Evolutionary conservation across 1,140 invertebrate genomes (phyloP).

Genomic region (Nylanderia fulva): DNA sequence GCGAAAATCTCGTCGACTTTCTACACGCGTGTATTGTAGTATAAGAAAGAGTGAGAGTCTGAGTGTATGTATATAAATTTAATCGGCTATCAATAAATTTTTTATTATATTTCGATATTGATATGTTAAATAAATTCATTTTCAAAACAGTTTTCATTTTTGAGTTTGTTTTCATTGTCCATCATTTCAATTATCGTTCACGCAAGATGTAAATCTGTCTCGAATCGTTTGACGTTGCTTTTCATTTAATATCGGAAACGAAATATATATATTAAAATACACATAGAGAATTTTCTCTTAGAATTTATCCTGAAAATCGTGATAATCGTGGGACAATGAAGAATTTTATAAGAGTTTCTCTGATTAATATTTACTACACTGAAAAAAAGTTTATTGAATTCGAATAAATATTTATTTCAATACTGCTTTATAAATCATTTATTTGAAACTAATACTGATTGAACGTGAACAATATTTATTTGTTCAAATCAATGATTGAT

Average conservation of each 20-base stretch:
- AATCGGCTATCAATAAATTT: neutral
- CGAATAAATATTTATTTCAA: no score
- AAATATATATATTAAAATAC: no score
- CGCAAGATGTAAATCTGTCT: neutral
- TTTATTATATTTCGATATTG: neutral
- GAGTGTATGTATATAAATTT: neutral
- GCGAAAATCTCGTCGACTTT: slow-evolving; percentile 1
- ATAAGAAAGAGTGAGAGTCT: neutral
- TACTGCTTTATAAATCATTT: no score
- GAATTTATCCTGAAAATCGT: no score
- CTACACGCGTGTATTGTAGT: neutral
- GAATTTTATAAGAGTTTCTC: no score
- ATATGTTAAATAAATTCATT: neutral
- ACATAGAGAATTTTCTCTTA: no score
- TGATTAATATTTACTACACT: no score
- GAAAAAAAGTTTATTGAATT: no score
- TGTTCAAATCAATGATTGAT: no score
- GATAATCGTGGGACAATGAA: no score
- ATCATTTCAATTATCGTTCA: neutral
- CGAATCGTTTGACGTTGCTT: neutral
- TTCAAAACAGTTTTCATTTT: neutral
- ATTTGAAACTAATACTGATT: no score
- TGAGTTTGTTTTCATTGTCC: neutral
- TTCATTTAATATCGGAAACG: neutral
- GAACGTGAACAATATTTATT: no score